Evolutionary conservation across 2,113 vertebrate species (phyloP), one percentile per base, ranked within the genome.

Genomic region (Brachyistius frenatus): DNA sequence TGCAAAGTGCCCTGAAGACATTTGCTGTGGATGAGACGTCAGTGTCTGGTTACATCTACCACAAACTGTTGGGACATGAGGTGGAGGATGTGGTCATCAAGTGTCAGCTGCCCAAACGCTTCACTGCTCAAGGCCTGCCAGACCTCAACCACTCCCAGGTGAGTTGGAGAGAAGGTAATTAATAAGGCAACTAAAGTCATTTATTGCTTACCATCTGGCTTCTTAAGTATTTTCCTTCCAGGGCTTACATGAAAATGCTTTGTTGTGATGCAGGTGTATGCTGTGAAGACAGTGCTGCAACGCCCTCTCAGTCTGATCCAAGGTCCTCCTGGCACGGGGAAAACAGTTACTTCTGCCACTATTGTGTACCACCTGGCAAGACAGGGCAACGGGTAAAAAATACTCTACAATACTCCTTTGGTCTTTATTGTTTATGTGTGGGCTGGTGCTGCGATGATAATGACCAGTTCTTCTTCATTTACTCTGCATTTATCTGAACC

Each of bases 111-210:
- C 98, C 98, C 30, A 99, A 99, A 80, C 98, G 98, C 67, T 99
- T 99, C 91, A 99, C 98, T 11, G 98, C 98, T 2, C 97, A 97
- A 81, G 98, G 98, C 3, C 96, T 99, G 11, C 98, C 98, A 0
- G 98, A 99, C 93, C 98, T 99, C 90, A 99, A 99, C 91, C 98
- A 99, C 89, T 99, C 98, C 54, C 98, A 99, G 97, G 98, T 99
- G 78, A 76, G 80, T 3, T 23, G 49, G 49, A 23, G 14, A 23
- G 10, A 44, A 11, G 10, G 13, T 11, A 44, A 9, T 3, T 44
- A 5, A 44, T 11, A 44, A 11, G 10, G 13, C 41, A 44, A 9
- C 1, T 44, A 5, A 44, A 44, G 13, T 44, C 41, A 44, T 7
- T 37, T 7, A 23, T 7, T 4, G 7, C 37, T 37, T 37, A 37